Evolutionary conservation across 2,888 invertebrate genomes (phyloP).

Genomic region (Chaitophorus viminalis): DNA sequence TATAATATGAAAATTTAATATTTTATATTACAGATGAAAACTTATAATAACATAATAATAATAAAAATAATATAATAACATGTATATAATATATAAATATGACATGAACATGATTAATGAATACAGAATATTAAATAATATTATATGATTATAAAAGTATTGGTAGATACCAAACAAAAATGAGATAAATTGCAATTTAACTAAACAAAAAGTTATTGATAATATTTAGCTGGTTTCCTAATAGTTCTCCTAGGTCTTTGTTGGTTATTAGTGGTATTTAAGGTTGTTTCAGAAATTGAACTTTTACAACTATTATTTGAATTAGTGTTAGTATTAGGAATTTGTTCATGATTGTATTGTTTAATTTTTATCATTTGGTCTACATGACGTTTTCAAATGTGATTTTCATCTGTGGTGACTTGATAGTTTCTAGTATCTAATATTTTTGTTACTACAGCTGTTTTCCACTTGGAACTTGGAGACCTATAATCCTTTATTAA

Average conservation of each 20-base stretch:
- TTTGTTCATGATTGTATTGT: not conserved
- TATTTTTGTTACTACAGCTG: not conserved
- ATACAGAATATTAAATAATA: too few species aligned
- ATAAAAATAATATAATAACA: too few species aligned
- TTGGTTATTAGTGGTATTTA: not conserved
- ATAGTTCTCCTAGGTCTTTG: not conserved
- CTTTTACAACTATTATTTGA: not conserved
- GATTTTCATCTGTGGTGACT: too few species aligned
- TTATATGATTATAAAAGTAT: too few species aligned
- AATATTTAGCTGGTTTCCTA: slow-evolving; percentile 1
- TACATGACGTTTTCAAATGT: too few species aligned
- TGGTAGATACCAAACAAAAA: too few species aligned
- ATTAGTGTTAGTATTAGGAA: not conserved
- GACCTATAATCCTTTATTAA: slow-evolving; percentile 14
- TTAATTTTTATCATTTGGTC: too few species aligned
- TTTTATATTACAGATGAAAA: too few species aligned
- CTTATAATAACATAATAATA: too few species aligned
- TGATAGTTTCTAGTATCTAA: not conserved
- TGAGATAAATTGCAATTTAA: not conserved
- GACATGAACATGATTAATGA: too few species aligned
- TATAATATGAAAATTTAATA: too few species aligned
- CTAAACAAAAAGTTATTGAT: not conserved
- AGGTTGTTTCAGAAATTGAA: not conserved
- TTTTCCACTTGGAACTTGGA: not conserved
- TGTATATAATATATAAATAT: too few species aligned